These are phyloP conservation scores for Cephus sareptanus DNA, from an alignment of 2,888 invertebrate species.

Conservation along the genomic window DNA sequence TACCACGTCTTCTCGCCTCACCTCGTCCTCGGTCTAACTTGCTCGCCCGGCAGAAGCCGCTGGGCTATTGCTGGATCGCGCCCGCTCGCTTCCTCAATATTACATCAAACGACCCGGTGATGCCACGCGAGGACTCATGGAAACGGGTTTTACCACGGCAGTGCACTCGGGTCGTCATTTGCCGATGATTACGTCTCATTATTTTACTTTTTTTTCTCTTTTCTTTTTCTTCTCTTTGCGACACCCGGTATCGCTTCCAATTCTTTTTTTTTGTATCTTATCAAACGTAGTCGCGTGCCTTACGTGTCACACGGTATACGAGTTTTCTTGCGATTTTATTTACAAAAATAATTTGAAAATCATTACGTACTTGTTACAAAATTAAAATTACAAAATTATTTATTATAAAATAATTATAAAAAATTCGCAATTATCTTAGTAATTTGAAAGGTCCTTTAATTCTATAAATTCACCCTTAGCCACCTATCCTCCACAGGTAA, in stretches of 20 bases:
- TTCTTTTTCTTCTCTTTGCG: not conserved
- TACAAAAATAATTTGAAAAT: too few species aligned
- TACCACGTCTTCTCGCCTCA: not conserved
- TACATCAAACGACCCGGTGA: slow-evolving; percentile 33
- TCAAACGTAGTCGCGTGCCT: not conserved
- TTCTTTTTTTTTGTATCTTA: not conserved
- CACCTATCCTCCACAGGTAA: not conserved
- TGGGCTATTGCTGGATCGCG: not conserved
- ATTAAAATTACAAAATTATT: too few species aligned
- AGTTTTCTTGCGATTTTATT: not conserved
- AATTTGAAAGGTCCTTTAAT: slow-evolving; percentile 41
- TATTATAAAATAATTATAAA: too few species aligned
- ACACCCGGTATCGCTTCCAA: not conserved
- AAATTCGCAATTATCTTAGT: slow-evolving; percentile 20
- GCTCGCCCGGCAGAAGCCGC: not conserved
- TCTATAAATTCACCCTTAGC: slow-evolving; percentile 6
- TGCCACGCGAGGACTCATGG: not conserved
- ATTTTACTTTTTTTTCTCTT: not conserved
- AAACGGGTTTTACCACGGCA: not conserved
- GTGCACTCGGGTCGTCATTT: not conserved
- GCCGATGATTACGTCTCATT: not conserved
- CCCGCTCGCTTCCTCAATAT: slow-evolving; percentile 19
- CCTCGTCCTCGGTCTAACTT: not conserved
- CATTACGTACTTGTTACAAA: too few species aligned
- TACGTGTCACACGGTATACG: not conserved